phyloP scores from a whole-genome alignment of 2,113 vertebrate species.

The Brevimyrus niger region DNA sequence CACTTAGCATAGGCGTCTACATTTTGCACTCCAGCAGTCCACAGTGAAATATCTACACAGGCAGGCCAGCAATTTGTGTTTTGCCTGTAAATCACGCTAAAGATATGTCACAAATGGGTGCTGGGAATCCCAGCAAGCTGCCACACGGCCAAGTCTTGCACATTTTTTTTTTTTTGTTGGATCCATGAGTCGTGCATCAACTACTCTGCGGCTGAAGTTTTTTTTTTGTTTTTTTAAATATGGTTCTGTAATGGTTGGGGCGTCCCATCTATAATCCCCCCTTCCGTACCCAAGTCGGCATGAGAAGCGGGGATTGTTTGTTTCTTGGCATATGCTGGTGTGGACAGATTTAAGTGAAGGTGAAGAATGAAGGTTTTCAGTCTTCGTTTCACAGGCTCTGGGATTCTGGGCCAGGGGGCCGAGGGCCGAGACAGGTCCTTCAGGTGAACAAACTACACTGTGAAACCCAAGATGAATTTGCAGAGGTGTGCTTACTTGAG shows the following conservation, averaged over 20 bases:
- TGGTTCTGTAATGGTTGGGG: conserved; percentile 20
- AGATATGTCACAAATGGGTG: conserved; percentile 19
- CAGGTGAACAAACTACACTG: conserved; percentile 18
- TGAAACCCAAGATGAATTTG: neutral
- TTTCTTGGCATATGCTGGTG: neutral
- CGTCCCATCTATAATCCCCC: neutral
- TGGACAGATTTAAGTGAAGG: neutral
- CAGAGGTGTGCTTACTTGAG: neutral
- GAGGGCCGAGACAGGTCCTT: neutral
- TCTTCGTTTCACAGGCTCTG: conserved; percentile 1
- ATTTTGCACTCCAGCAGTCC: conserved; percentile 10
- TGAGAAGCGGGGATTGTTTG: conserved; percentile 6
- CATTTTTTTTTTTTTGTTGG: neutral
- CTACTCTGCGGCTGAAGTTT: neutral
- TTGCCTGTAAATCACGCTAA: conserved; percentile 20
- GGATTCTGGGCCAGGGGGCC: neutral
- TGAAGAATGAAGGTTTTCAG: conserved; percentile 9
- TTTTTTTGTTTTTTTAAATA: neutral
- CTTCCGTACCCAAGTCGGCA: neutral
- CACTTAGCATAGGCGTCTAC: neutral
- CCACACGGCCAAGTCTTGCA: conserved; percentile 6
- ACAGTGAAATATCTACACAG: conserved; percentile 10
- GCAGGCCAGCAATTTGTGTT: conserved; percentile 23
- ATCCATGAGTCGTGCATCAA: neutral
- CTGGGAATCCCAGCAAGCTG: conserved; percentile 23